Percentiles rank a stretch among this genome's conserved stretches.
These are phyloP conservation scores for Zhuqinia jingwanae DNA, from an alignment of 2,888 invertebrate species.

Conservation along the genomic window DNA sequence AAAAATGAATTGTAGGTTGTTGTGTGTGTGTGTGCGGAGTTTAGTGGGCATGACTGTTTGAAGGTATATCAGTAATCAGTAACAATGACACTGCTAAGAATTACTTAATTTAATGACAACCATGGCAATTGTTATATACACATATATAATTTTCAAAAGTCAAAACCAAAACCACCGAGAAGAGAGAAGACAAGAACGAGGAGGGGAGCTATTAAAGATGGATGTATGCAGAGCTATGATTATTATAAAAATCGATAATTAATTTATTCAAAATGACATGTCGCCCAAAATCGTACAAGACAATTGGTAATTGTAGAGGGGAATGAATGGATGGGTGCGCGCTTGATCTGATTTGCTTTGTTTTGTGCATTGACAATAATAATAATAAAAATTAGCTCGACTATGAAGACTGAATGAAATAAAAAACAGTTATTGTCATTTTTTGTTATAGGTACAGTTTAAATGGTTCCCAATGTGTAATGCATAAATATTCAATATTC, in stretches of 20 bases:
- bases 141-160: conserved; percentile 9
- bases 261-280: background rate
- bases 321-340: conserved; percentile 13
- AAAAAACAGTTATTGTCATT: conserved; percentile 12
- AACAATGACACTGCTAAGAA: background rate
- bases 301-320: background rate
- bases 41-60: background rate
- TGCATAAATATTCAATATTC: no score
- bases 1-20: background rate
- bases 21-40: no score
- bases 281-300: background rate
- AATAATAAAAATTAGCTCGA: conserved; percentile 22
- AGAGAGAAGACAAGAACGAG: background rate
- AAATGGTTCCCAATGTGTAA: no score
- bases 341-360: conserved; percentile 38
- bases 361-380: conserved; percentile 33
- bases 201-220: background rate
- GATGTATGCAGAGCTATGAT: background rate
- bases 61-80: background rate
- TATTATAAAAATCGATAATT: conserved; percentile 15
- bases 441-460: no score
- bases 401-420: no score
- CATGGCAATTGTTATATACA: conserved; percentile 8
- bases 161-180: background rate
- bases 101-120: conserved; percentile 42